phyloP scores from a whole-genome alignment of 2,888 invertebrate species.

The Cheilosia urbana region DNA sequence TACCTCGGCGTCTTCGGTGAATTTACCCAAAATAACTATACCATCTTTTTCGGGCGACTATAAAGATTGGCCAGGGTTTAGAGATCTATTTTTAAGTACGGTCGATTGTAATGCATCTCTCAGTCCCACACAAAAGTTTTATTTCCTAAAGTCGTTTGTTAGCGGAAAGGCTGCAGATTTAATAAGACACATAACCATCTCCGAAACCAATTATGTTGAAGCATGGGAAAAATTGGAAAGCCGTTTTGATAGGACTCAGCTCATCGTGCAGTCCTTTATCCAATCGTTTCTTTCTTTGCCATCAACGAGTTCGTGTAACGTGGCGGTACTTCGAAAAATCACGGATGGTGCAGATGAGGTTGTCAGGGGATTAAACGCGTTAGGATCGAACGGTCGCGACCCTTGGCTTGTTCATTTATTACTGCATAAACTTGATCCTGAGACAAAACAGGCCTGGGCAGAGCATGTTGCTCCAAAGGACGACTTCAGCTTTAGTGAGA shows the following conservation, averaged over 20 bases:
- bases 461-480: constrained; percentile 12
- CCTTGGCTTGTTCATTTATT: constrained; percentile 46
- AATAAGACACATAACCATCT: constrained; percentile 23
- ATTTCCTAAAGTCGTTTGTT: constrained; percentile 7
- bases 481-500: constrained; percentile 19
- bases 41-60: constrained; percentile 34
- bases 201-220: background rate
- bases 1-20: background rate
- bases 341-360: constrained; percentile 58
- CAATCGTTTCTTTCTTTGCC: constrained; percentile 25
- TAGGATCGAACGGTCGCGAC: constrained; percentile 35
- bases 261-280: constrained; percentile 31
- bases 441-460: constrained; percentile 29
- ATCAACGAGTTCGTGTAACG: constrained; percentile 21
- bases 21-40: constrained; percentile 17
- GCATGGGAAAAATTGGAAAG: constrained; percentile 26
- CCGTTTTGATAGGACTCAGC: constrained; percentile 15
- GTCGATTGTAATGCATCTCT: constrained; percentile 15
- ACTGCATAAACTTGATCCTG: constrained; percentile 24
- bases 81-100: constrained; percentile 21
- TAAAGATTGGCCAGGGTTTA: constrained; percentile 40
- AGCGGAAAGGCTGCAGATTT: constrained; percentile 13
- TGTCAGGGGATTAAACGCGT: constrained; percentile 40
- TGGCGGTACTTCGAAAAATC: constrained; percentile 24
- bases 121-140: background rate